A percentile compares a stretch with the other conserved stretches of the same genome.
These are phyloP conservation scores for Girardinichthys multiradiatus DNA, from an alignment of 2,113 vertebrate species.

Conservation along the genomic window DNA sequence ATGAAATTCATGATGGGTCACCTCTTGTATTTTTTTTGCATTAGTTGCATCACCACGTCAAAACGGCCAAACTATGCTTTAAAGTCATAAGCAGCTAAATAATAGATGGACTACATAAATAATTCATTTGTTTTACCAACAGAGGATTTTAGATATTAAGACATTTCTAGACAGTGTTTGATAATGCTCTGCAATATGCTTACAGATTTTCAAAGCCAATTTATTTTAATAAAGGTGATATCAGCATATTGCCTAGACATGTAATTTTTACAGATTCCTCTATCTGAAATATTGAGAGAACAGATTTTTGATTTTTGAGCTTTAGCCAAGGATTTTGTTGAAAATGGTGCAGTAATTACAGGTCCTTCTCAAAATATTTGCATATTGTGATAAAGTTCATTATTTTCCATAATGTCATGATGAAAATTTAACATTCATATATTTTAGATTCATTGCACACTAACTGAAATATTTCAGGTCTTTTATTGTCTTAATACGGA, in stretches of 20 bases:
- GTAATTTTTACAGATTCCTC: slow-evolving; percentile 31
- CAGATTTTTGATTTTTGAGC: slow-evolving; percentile 26
- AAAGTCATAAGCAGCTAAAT: slow-evolving; percentile 43
- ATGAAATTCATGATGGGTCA: slow-evolving; percentile 20
- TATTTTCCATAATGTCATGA: too few species aligned
- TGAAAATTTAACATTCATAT: too few species aligned
- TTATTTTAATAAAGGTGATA: slow-evolving; percentile 22
- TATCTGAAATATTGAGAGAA: neutral
- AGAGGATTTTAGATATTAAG: slow-evolving; percentile 11
- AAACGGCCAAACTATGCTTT: slow-evolving; percentile 26
- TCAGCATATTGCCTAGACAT: slow-evolving; percentile 16
- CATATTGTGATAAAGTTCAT: too few species aligned
- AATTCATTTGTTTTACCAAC: slow-evolving; percentile 26
- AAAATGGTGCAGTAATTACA: slow-evolving; percentile 49
- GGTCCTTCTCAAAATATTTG: too few species aligned
- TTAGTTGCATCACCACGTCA: slow-evolving; percentile 34
- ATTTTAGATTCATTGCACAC: too few species aligned
- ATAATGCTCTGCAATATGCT: neutral
- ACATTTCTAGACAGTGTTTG: slow-evolving; percentile 1
- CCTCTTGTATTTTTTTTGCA: neutral
- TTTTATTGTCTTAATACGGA: too few species aligned
- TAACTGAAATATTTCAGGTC: too few species aligned
- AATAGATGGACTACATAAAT: slow-evolving; percentile 56
- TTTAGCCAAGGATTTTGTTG: slow-evolving; percentile 29
- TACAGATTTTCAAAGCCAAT: neutral